Base-by-base conservation (phyloP, 2,888 invertebrate species). In the Operophtera brumata region DNA sequence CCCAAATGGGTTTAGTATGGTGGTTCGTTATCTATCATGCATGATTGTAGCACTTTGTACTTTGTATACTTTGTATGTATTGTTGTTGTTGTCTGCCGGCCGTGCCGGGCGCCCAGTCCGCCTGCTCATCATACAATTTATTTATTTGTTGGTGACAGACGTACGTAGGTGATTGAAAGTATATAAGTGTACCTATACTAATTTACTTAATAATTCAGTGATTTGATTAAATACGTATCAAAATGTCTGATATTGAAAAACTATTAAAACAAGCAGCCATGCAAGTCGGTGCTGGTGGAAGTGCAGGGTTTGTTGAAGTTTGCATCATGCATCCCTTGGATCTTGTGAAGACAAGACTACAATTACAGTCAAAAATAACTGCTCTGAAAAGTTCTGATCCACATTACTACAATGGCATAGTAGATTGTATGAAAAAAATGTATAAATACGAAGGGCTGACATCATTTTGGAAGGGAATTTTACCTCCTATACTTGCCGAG, bases 271-370 rank as follows among this genome's bases (percentile, higher is more conserved):
- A 96, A 80, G 95, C 94, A 49, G 92, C 92, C 0, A 94, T 96
- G 86, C 96, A 96, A 88, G 93, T 96, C 69, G 94, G 94, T 43
- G 94, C 97, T 59, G 97, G 97, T 58, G 97, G 97, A 50, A 96
- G 96, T 64, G 97, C 97, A 70, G 96, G 96, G 80, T 97, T 98
- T 83, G 93, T 97, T 44, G 98, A 98, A 92, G 97, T 98, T 58
- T 97, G 96, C 79, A 94, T 98, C 47, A 98, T 98, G 98, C 98
- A 98, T 86, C 98, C 98, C 0, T 86, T 98, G 77, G 98, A 98
- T 84, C 91, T 98, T 56, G 94, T 98, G 2, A 98, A 98, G 88
- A 98, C 98, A 1, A 92, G 98, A 66, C 59, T 90, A 47, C 90
- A 90, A 61, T 65, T 89, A 32, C 90, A 90, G 61, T 69, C 84